A percentile compares a stretch with the other conserved stretches of the same genome.
Evolutionary conservation across 2,113 vertebrate genomes (phyloP).

Genomic region (Sander lucioperca): DNA sequence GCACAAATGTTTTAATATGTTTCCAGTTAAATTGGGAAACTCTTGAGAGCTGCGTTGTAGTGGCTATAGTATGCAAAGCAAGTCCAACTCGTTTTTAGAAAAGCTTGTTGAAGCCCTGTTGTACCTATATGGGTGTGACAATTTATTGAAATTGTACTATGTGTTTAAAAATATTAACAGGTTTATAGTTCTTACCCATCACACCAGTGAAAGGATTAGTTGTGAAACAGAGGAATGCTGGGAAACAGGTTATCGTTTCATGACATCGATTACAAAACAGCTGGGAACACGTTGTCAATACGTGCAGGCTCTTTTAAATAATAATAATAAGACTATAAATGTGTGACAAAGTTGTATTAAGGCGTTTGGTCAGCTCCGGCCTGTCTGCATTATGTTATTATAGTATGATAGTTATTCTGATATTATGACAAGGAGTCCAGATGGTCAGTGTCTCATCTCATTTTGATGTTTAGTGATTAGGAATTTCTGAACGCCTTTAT

Average conservation of each 20-base stretch:
- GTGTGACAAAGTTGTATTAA: neutral
- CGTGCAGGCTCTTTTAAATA: slow-evolving; percentile 41
- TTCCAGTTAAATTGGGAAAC: slow-evolving; percentile 34
- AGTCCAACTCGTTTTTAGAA: slow-evolving; percentile 20
- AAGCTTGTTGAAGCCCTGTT: slow-evolving; percentile 38
- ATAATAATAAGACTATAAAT: slow-evolving; percentile 21
- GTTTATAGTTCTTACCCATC: slow-evolving; percentile 11
- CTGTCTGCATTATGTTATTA: slow-evolving; percentile 28
- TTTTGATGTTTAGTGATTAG: slow-evolving; percentile 60
- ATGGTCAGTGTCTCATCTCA: slow-evolving; percentile 44
- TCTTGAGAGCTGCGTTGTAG: slow-evolving; percentile 24
- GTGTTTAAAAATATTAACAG: slow-evolving; percentile 37
- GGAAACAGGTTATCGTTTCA: slow-evolving; percentile 55
- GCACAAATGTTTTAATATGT: slow-evolving; percentile 11
- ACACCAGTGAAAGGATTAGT: slow-evolving; percentile 16
- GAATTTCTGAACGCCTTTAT: slow-evolving; percentile 67
- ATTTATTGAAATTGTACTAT: slow-evolving; percentile 18
- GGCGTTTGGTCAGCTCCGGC: slow-evolving; percentile 35
- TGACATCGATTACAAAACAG: slow-evolving; percentile 57
- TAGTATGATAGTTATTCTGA: slow-evolving; percentile 8
- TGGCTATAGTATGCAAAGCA: slow-evolving; percentile 13
- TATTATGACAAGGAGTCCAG: slow-evolving; percentile 31
- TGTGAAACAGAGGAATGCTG: slow-evolving; percentile 45
- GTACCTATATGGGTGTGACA: neutral
- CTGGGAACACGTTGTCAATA: slow-evolving; percentile 53